Percentiles rank a stretch among this genome's conserved stretches.
phyloP scores from a whole-genome alignment of 2,888 invertebrate species.

The Mythimna lalbum region DNA sequence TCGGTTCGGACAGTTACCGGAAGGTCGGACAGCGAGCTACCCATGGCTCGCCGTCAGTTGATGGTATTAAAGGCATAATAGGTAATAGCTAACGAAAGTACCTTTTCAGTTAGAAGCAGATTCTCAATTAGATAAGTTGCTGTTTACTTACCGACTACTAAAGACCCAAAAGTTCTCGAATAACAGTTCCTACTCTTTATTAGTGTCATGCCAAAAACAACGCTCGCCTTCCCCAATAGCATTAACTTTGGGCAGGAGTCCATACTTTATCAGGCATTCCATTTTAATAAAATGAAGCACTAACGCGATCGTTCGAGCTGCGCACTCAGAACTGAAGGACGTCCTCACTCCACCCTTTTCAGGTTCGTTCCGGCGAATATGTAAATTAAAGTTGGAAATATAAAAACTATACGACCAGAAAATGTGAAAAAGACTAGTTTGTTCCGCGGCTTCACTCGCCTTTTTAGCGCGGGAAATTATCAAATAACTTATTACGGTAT shows the following conservation, averaged over 20 bases:
- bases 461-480: too few species aligned
- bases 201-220: slow-evolving; percentile 19
- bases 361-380: slow-evolving; percentile 31
- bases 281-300: slow-evolving; percentile 51
- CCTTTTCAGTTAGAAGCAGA: too few species aligned
- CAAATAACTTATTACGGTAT: too few species aligned
- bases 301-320: slow-evolving; percentile 1
- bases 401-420: slow-evolving; percentile 4
- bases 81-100: too few species aligned
- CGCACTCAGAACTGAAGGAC: slow-evolving; percentile 21
- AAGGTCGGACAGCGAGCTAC: too few species aligned
- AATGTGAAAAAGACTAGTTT: neutral
- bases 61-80: too few species aligned
- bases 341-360: slow-evolving; percentile 36
- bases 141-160: neutral
- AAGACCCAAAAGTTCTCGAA: neutral
- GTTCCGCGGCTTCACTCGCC: too few species aligned
- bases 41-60: too few species aligned
- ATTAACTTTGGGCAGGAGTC: slow-evolving; percentile 3
- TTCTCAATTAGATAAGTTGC: too few species aligned
- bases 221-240: neutral
- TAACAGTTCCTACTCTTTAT: neutral
- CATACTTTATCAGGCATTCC: slow-evolving; percentile 22
- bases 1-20: too few species aligned
- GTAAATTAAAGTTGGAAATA: slow-evolving; percentile 22